Evolutionary conservation across 2,888 invertebrate species (phyloP).

Genomic region (Agapetus fuscipes): DNA sequence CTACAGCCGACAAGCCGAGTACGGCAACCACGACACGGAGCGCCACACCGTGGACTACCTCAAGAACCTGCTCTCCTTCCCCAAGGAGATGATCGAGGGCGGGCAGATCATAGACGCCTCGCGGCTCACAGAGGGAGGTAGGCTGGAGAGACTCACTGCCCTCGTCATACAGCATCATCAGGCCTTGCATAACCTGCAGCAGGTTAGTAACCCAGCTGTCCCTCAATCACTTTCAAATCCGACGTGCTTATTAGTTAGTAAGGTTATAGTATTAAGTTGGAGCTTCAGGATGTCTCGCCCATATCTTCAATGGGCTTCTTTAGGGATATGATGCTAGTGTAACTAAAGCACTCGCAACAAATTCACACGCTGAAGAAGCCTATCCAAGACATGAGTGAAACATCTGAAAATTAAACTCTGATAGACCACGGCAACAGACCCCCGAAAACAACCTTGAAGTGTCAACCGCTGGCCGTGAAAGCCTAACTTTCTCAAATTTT

Average conservation of each 20-base stretch:
- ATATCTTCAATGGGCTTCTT: no score
- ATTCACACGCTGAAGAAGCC: no score
- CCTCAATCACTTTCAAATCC: neutral
- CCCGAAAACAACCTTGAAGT: no score
- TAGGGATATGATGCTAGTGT: no score
- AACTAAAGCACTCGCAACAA: no score
- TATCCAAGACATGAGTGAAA: no score
- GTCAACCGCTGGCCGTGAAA: no score
- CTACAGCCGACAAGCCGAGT: constrained; percentile 93
- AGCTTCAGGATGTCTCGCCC: no score
- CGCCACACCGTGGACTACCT: constrained; percentile 86
- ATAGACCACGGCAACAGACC: no score
- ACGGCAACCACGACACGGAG: constrained; percentile 85
- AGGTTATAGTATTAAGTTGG: no score
- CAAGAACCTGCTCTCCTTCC: constrained; percentile 84
- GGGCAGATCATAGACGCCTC: constrained; percentile 40
- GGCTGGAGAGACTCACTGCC: constrained; percentile 66
- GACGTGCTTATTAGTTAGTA: constrained; percentile 19
- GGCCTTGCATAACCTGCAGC: constrained; percentile 61
- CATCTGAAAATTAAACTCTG: no score
- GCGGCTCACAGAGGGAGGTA: constrained; percentile 54
- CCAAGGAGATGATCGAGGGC: constrained; percentile 63
- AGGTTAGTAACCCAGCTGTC: constrained; percentile 36
- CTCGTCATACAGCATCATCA: constrained; percentile 70
- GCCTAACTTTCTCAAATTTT: no score